phyloP scores from a whole-genome alignment of 2,113 vertebrate species.

The Atlantisia rogersi region DNA sequence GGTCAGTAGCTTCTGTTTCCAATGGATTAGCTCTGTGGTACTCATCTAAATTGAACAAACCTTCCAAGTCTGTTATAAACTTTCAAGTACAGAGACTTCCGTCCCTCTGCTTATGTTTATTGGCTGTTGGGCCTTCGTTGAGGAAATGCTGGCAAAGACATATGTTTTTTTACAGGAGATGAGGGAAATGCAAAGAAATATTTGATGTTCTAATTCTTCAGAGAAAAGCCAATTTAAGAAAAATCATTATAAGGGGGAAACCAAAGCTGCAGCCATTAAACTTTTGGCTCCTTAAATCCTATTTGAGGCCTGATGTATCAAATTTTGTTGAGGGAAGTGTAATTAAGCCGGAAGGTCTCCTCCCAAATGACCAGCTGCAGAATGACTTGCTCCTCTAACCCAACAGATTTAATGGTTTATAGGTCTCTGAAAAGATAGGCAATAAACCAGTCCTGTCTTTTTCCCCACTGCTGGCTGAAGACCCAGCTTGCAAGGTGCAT shows the following conservation, averaged over 20 bases:
- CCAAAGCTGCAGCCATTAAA: background rate
- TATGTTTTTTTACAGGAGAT: background rate
- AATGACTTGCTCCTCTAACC: background rate
- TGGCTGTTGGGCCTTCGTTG: background rate
- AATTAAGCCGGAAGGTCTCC: background rate
- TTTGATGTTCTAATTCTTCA: conserved; percentile 12
- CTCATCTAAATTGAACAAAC: conserved; percentile 12
- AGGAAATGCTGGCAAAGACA: background rate
- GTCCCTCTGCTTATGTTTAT: conserved; percentile 3
- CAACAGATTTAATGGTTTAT: background rate
- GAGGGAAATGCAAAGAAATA: conserved; percentile 24
- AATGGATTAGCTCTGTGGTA: background rate
- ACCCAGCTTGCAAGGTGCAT: background rate
- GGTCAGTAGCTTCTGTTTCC: conserved; percentile 35
- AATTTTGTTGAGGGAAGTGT: background rate
- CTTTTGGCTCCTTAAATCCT: background rate
- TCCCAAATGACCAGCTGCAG: background rate
- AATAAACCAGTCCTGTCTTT: background rate
- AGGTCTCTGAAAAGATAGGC: background rate
- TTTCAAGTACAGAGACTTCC: background rate
- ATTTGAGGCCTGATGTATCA: background rate
- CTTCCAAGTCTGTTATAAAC: background rate
- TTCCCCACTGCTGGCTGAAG: background rate
- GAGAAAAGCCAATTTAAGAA: background rate
- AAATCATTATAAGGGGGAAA: background rate